These are phyloP conservation scores for Sciurus niger DNA, from an alignment of 2,113 vertebrate species.

Conservation along the genomic window DNA sequence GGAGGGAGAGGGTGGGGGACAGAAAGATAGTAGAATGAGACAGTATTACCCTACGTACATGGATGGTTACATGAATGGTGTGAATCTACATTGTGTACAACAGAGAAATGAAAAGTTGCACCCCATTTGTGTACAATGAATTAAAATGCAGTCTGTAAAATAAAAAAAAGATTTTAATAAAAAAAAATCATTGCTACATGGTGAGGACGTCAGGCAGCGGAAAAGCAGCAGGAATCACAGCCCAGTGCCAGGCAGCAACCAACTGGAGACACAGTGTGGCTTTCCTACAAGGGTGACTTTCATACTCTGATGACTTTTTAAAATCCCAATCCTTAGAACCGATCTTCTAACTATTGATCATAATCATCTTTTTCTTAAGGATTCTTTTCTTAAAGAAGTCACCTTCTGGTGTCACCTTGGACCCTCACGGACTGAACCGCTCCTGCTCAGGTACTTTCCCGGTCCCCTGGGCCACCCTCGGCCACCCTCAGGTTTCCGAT, in stretches of 20 bases:
- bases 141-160: no score
- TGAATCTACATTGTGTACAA: no score
- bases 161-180: no score
- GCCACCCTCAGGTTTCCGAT: neutral
- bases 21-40: no score
- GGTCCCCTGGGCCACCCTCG: accelerated
- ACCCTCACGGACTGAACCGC: neutral
- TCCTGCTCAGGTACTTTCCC: accelerated
- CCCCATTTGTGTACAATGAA: no score
- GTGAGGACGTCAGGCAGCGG: neutral
- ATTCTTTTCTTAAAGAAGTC: neutral
- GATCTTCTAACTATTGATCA: neutral
- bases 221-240: no score
- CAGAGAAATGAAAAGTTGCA: no score
- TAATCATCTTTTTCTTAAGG: neutral
- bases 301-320: neutral
- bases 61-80: no score
- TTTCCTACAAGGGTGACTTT: neutral
- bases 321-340: neutral
- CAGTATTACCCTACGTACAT: no score
- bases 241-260: neutral
- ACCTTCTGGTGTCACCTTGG: accelerated
- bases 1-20: no score
- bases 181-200: neutral
- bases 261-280: neutral